Base-by-base conservation (phyloP, 2,888 invertebrate genomes). In the Epinotia brunnichana region DNA sequence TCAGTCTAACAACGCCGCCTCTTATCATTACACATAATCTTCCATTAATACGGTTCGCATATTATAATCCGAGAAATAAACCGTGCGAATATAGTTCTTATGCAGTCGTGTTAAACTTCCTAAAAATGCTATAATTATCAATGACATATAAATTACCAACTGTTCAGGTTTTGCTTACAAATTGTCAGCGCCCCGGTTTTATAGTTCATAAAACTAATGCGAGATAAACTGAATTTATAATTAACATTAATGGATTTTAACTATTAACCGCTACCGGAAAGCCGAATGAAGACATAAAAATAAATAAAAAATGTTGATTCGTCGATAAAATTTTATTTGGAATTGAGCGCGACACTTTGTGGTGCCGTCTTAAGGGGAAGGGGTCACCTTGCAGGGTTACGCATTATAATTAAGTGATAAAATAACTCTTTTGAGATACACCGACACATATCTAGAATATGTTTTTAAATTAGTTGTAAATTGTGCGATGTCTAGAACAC, bases 261-360 rank as follows among this genome's bases (percentile, higher is more conserved):
- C 92, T 92, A 91, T 91, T 92, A 91, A 90, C 87, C 79, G 92
- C 92, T 92, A 92, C 92, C 91, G 92, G 91, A 91, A 91, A 87
- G 85, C 83, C 86, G 89, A 87, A 93, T 93, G 88, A 87, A 92
- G 92, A 92, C 92, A 90, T 92, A 87, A 92, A 91, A 92, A 90
- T 92, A 90, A 91, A 91, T 91, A 92, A 87, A n/a, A 90, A 70
- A 68, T 89, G 90, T 90, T 89, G 91, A 92, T 91, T 85, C 75
- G 78, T 77, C 78, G 91, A 91, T 91, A 88, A 88, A 83, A 75
- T 82, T 87, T 90, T 88, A 90, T 88, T 83, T 83, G 84, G 86
- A 84, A 88, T 90, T 87, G 88, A 87, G 80, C 82, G 87, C 81
- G 82, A 80, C 77, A 81, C 82, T 85, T 82, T 82, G 78, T 79